Percentiles rank a stretch among this genome's conserved stretches.
These are phyloP conservation scores for Mesembrinibis cayennensis DNA, from an alignment of 2,113 vertebrate species.

Conservation along the genomic window DNA sequence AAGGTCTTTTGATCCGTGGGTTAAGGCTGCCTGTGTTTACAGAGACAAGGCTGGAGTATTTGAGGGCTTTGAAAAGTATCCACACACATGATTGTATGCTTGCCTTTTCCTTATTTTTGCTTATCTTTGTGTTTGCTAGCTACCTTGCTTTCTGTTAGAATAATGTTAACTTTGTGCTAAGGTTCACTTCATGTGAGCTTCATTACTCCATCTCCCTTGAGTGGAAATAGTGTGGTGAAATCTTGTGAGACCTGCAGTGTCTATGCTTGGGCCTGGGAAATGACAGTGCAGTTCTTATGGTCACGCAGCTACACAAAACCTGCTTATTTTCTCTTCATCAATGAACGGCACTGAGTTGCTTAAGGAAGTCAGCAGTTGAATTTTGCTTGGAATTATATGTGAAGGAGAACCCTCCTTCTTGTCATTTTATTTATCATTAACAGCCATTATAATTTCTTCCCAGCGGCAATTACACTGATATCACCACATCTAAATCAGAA, in stretches of 20 bases:
- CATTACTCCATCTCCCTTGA: neutral
- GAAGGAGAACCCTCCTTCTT: slow-evolving; percentile 65
- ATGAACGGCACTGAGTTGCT: neutral
- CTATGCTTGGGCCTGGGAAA: neutral
- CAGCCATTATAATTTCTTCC: slow-evolving; percentile 74
- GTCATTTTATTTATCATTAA: slow-evolving; percentile 77
- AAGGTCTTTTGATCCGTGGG: neutral
- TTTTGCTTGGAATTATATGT: slow-evolving; percentile 39
- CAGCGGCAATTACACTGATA: slow-evolving; percentile 72
- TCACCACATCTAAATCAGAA: slow-evolving; percentile 74
- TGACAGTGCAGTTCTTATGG: neutral
- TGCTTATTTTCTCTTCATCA: neutral
- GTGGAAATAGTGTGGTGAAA: neutral
- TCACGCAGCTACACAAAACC: neutral
- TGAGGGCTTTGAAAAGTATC: neutral
- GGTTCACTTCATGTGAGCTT: neutral
- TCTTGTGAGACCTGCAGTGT: neutral
- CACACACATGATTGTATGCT: neutral
- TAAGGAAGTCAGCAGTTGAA: neutral
- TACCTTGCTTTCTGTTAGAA: neutral
- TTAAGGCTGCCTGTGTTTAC: neutral
- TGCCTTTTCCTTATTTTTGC: neutral
- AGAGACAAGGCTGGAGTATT: neutral
- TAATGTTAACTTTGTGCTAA: neutral
- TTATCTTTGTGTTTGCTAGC: neutral